phyloP scores from a whole-genome alignment of 2,113 vertebrate genomes.

The Alaudala cheleensis region DNA sequence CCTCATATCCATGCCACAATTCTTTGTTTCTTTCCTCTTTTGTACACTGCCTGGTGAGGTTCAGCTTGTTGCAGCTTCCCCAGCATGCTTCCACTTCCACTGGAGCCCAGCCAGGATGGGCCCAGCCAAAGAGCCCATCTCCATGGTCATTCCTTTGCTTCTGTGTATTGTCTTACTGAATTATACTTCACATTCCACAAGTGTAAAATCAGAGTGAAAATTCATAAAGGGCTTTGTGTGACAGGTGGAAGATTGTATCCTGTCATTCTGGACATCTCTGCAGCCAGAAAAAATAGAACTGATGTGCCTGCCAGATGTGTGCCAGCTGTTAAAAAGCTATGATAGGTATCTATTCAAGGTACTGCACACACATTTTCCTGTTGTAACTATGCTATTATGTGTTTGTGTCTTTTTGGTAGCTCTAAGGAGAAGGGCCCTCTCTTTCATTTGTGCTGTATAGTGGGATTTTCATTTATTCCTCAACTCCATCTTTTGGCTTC shows the following conservation, averaged over 20 bases:
- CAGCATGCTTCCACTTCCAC: accelerated
- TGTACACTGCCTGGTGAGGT: neutral
- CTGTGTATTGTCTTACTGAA: neutral
- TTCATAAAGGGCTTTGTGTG: neutral
- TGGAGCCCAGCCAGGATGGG: neutral
- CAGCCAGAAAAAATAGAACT: constrained; percentile 50
- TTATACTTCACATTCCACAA: neutral
- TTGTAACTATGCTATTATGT: neutral
- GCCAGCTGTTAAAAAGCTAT: constrained; percentile 65
- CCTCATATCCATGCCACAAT: neutral
- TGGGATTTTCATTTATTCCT: neutral
- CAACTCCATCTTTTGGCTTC: neutral
- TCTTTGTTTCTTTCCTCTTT: neutral
- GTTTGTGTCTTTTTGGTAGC: neutral
- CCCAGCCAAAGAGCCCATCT: neutral
- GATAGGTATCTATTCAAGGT: constrained; percentile 73
- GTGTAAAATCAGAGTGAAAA: neutral
- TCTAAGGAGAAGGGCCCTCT: neutral
- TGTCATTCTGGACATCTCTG: constrained; percentile 74
- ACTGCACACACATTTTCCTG: neutral
- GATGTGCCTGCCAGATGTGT: constrained; percentile 63
- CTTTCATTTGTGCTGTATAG: neutral
- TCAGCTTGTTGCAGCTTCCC: neutral
- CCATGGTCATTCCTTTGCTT: neutral
- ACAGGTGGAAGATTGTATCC: constrained; percentile 65